Percentiles rank a stretch among this genome's conserved stretches.
phyloP scores from a whole-genome alignment of 2,888 invertebrate species.

The Anthophora plumipes region DNA sequence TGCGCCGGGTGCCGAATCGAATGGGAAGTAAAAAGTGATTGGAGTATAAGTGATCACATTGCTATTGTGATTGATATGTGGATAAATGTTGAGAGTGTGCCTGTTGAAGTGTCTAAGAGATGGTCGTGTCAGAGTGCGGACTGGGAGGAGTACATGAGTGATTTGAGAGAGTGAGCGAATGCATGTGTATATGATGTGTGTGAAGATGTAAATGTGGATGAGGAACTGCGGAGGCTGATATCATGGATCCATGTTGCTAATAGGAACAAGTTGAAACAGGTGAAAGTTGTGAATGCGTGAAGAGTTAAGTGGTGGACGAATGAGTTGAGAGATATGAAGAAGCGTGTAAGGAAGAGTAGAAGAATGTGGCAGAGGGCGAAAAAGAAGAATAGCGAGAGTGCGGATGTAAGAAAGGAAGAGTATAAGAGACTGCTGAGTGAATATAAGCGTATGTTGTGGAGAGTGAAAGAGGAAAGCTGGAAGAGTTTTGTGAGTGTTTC shows the following conservation, averaged over 20 bases:
- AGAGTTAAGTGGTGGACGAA: too few species aligned
- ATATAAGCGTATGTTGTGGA: neutral
- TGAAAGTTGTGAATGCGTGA: too few species aligned
- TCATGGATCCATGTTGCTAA: conserved; percentile 10
- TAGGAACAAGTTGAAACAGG: neutral
- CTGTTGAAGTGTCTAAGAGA: too few species aligned
- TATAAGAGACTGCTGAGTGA: neutral
- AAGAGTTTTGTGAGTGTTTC: neutral
- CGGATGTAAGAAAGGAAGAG: neutral
- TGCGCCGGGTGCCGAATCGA: neutral
- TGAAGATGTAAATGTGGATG: neutral
- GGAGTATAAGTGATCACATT: conserved; percentile 33
- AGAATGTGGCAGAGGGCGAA: neutral
- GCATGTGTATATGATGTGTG: too few species aligned
- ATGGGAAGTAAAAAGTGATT: conserved; percentile 15
- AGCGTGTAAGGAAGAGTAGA: neutral
- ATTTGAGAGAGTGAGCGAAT: neutral
- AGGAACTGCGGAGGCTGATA: neutral
- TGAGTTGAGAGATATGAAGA: too few species aligned
- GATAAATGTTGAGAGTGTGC: neutral
- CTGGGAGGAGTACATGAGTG: conserved; percentile 15
- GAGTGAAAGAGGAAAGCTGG: too few species aligned
- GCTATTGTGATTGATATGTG: neutral
- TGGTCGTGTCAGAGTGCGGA: neutral
- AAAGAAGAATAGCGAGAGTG: neutral